A percentile compares a stretch with the other conserved stretches of the same genome.
Evolutionary conservation across 1,140 invertebrate species (phyloP).

Genomic region (Drosophila santomea): DNA sequence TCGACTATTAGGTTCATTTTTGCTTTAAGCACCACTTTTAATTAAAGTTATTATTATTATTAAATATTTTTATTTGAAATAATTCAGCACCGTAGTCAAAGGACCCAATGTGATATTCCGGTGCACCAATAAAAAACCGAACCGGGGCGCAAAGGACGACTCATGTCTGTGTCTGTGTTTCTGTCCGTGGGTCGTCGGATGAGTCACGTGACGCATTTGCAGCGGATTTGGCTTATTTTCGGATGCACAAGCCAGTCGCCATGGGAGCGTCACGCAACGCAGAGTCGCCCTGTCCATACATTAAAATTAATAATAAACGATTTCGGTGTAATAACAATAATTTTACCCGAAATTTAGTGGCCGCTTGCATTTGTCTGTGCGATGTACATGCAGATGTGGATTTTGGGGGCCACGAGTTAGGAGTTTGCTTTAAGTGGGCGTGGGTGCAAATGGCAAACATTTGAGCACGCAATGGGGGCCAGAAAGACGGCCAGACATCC

Average conservation of each 20-base stretch:
- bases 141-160: slow-evolving; percentile 63
- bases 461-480: slow-evolving; percentile 74
- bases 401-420: slow-evolving; percentile 42
- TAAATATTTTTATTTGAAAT: too few relatives aligned
- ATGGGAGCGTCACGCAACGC: slow-evolving; percentile 65
- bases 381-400: slow-evolving; percentile 27
- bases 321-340: slow-evolving; percentile 82
- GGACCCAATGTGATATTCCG: neutral
- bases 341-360: slow-evolving; percentile 78
- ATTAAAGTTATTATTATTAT: too few relatives aligned
- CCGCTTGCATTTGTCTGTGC: slow-evolving; percentile 47
- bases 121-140: slow-evolving; percentile 50
- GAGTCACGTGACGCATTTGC: slow-evolving; percentile 77
- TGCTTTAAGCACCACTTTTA: too few relatives aligned
- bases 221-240: slow-evolving; percentile 56
- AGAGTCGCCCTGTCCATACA: slow-evolving; percentile 54
- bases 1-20: too few relatives aligned
- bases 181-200: slow-evolving; percentile 23
- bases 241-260: slow-evolving; percentile 62
- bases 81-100: neutral
- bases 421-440: slow-evolving; percentile 60
- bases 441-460: slow-evolving; percentile 81
- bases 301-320: slow-evolving; percentile 84
- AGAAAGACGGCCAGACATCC: slow-evolving; percentile 34
- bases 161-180: slow-evolving; percentile 17